Evolutionary conservation across 2,888 invertebrate species (phyloP).

Genomic region (Agonopterix alstromeriana): DNA sequence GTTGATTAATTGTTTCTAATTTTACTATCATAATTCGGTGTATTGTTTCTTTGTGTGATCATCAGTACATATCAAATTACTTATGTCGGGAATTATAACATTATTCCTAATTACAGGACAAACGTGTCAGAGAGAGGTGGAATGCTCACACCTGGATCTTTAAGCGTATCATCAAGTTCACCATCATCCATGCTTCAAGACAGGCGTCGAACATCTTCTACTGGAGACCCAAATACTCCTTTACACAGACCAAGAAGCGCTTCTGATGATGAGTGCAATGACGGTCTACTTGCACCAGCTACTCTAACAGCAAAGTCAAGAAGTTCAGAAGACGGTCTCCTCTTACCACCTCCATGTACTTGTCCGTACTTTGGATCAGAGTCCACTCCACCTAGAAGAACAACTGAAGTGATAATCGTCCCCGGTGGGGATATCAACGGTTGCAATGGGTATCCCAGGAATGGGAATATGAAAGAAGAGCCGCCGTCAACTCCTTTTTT

Average conservation of each 20-base stretch:
- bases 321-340: constrained; percentile 67
- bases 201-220: constrained; percentile 52
- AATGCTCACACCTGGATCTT: constrained; percentile 62
- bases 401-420: constrained; percentile 71
- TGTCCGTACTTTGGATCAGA: constrained; percentile 88
- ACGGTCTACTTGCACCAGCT: constrained; percentile 54
- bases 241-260: constrained; percentile 60
- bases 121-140: constrained; percentile 62
- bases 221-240: constrained; percentile 43
- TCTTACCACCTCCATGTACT: constrained; percentile 86
- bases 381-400: constrained; percentile 69
- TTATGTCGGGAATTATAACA: not conserved
- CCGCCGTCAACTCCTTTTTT: constrained; percentile 67
- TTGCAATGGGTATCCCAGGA: constrained; percentile 54
- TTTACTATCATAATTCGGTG: not conserved
- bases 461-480: constrained; percentile 49
- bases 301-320: constrained; percentile 58
- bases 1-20: too few species aligned
- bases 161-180: constrained; percentile 66
- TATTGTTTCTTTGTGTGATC: too few species aligned
- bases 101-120: constrained; percentile 34
- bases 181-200: constrained; percentile 69
- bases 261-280: constrained; percentile 60
- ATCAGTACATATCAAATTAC: not conserved
- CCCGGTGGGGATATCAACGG: constrained; percentile 72